These are phyloP conservation scores for Avahi laniger DNA, from an alignment of 2,797 vertebrate species.

Conservation along the genomic window DNA sequence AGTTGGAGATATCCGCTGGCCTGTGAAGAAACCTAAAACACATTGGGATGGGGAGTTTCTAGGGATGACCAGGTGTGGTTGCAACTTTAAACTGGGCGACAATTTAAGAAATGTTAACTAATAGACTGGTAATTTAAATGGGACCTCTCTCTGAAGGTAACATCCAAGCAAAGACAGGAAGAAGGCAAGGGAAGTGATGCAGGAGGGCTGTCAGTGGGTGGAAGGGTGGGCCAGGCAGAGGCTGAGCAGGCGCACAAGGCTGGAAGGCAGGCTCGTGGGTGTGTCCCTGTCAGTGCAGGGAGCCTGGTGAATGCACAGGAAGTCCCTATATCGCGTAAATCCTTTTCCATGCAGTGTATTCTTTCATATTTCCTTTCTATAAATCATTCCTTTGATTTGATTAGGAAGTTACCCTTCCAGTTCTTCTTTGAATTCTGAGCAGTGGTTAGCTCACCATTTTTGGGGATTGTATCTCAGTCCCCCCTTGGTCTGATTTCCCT, in stretches of 20 bases:
- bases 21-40: neutral
- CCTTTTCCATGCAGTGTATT: neutral
- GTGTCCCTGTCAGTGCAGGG: accelerated
- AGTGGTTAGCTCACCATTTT: neutral
- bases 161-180: neutral
- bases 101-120: neutral
- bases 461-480: neutral
- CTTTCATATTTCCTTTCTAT: neutral
- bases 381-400: neutral
- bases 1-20: neutral
- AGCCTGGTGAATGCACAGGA: neutral
- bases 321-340: neutral
- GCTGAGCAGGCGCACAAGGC: neutral
- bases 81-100: neutral
- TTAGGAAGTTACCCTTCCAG: neutral
- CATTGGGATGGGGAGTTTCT: neutral
- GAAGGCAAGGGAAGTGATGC: neutral
- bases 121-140: neutral
- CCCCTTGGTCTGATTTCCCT: neutral
- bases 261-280: neutral
- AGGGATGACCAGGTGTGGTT: neutral
- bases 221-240: neutral
- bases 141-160: neutral
- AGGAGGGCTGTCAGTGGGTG: neutral
- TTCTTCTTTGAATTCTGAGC: neutral